Percentiles rank a stretch among this genome's conserved stretches.
Conservation (phyloP, 64 coral and sea anemone species). For the Pocillopora verrucosa region DNA sequence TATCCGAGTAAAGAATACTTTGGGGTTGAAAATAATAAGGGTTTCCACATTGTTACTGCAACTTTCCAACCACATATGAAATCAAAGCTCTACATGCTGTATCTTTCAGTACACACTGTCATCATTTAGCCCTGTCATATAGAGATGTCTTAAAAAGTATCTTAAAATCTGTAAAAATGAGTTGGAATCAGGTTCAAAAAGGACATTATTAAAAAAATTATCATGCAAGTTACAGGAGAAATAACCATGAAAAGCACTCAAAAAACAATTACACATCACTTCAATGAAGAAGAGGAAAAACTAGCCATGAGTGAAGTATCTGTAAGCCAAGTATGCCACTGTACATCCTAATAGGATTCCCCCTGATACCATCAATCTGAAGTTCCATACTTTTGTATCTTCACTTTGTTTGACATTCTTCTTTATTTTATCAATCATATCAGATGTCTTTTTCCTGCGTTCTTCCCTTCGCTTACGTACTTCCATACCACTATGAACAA, state of each 20-base stretch:
- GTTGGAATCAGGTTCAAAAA: too few relatives aligned
- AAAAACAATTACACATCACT: background rate
- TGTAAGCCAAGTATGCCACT: constrained; percentile 32
- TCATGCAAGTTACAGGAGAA: too few relatives aligned
- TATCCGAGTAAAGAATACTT: too few relatives aligned
- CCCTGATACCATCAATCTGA: constrained; percentile 23
- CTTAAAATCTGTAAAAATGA: background rate
- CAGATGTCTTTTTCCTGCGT: constrained; percentile 27
- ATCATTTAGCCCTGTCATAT: too few relatives aligned
- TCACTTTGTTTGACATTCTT: constrained; percentile 45
- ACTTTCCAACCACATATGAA: too few relatives aligned
- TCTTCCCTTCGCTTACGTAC: constrained; percentile 41
- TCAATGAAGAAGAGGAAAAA: background rate
- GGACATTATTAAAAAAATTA: too few relatives aligned
- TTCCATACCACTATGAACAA: constrained; percentile 1
- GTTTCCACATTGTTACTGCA: too few relatives aligned
- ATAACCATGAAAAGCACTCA: background rate
- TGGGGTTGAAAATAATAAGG: too few relatives aligned
- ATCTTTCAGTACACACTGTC: too few relatives aligned
- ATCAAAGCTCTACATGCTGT: too few relatives aligned
- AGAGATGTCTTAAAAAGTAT: background rate
- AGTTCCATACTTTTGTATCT: constrained; percentile 41
- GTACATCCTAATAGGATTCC: constrained; percentile 12
- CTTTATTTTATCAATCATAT: constrained; percentile 42
- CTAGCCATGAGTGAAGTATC: constrained; percentile 6